These are phyloP conservation scores for Sciaenops ocellatus DNA, from an alignment of 2,797 vertebrate species.

Conservation along the genomic window DNA sequence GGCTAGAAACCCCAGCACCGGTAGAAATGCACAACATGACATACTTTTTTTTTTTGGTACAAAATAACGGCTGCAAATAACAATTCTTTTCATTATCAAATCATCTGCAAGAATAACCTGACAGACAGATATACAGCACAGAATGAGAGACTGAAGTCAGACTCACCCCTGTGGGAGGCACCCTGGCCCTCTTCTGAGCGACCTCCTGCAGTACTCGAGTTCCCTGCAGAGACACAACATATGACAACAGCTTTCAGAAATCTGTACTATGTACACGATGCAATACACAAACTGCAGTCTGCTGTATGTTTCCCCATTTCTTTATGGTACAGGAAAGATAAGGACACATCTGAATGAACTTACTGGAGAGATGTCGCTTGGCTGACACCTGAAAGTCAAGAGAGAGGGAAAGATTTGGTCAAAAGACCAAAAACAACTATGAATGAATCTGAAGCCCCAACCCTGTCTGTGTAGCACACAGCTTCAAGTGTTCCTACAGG, in stretches of 20 bases:
- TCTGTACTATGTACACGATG: background rate
- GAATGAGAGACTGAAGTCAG: background rate
- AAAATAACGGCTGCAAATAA: background rate
- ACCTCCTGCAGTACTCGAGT: constrained; percentile 77
- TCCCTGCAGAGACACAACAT: constrained; percentile 66
- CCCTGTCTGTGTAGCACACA: background rate
- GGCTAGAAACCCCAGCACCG: background rate
- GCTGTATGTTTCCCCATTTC: background rate
- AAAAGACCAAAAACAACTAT: background rate
- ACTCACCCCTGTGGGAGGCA: constrained; percentile 77
- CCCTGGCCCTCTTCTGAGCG: constrained; percentile 78
- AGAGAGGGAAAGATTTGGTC: background rate
- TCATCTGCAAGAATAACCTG: too few species aligned
- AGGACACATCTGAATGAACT: constrained; percentile 59
- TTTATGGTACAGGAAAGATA: background rate
- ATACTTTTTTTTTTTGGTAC: background rate
- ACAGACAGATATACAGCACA: background rate
- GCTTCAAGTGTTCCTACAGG: background rate
- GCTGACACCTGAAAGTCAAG: constrained; percentile 67
- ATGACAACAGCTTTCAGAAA: background rate
- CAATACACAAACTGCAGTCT: background rate
- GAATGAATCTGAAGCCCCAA: background rate
- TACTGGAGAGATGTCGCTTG: constrained; percentile 84
- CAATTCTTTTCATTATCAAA: background rate
- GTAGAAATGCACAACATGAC: background rate